Evolutionary conservation across 2,888 invertebrate genomes (phyloP), one percentile per base, ranked within the genome.

Genomic region (Apoderus coryli): DNA sequence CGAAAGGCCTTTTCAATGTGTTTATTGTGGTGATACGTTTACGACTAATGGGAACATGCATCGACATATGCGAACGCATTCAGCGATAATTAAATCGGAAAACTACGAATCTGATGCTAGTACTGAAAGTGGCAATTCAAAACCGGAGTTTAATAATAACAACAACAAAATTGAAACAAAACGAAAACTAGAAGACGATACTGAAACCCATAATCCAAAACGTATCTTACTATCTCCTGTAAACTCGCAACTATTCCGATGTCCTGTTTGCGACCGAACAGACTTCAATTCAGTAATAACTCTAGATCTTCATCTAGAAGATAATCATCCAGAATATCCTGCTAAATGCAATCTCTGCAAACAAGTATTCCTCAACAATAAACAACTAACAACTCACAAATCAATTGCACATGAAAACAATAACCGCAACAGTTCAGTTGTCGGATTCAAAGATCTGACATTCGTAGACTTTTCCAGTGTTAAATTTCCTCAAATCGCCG

Each of bases 1-100:
- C 10, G 81, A 82, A 49, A 64, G 81, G 6, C 81, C 82, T 3
- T 84, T 82, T 57, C 72, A 73, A 46, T 85, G 84, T 55, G 72
- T 71, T 47, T 66, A 73, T 44, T 85, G 84, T 56, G 71, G 74
- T 32, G 72, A 80, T 57, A 74, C 80, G 22, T 85, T 85, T 57
- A 81, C 81, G 16, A 82, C 82, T 9, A 84, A 82, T 53, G 82
- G 81, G 14, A 84, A 81, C 56, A 81, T 85, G 81, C 81, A 81
- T 50, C 63, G 82, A 22, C 85, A 85, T 54, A 70, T 78, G 65
- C 65, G 80, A 35, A 79, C 77, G 2, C 77, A 78, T 53, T 67
- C 66, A 36, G 61, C 61, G 39, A n/a, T n/a, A n/a, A n/a, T n/a
- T n/a, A 64, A 62, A 44, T 53, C 52, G 26, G 63, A 63, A 45